Base-by-base conservation (phyloP, 1,140 invertebrate species). In the Sarcophaga bullata region DNA sequence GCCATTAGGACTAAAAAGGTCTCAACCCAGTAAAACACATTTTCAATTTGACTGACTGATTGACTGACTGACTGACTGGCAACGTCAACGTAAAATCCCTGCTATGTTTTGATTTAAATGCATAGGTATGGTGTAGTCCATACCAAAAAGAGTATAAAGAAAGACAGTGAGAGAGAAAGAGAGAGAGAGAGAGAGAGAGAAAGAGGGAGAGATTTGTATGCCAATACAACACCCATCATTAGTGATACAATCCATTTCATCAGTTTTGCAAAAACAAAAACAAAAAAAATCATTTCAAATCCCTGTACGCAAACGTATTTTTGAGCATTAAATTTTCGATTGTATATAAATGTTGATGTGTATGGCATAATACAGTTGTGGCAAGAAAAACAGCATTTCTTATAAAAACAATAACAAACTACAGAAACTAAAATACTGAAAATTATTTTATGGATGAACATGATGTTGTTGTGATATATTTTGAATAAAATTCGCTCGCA, bases 1-100 rank as follows among this genome's bases (percentile, higher is more conserved):
- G 87, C 87, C 87, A 88, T 88, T 88, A 88, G 87, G 85, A 88
- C 87, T 88, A 88, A 87, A 88, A 88, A 88, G 87, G 87, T 87
- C 87, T 88, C 87, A 88, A 84, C 85, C 84, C 85, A 84, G 82
- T 72, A 76, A 76, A 62, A 68, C 17, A 47, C 15, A 72, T 68
- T 68, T 37, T 68, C 17, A 19, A 68, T 68, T 6, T 78, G 50
- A 25, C 8, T 17, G 15, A 52, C 11, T 78, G 50, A 25, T 1
- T 17, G 15, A 52, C 11, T 9, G 17, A 72, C 37, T 72, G 17
- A 78, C 73, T 49, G 4, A 75, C n/a, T n/a, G 13, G 15, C 46
- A 75, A 75, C 73, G 48, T 48, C 13, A 76, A 48, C 47, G 10
- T 11, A 25, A 76, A 48, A 37, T 73, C 73, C 48, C 6, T 76